phyloP scores from a whole-genome alignment of 1,140 invertebrate genomes.

The Aphelenchoides besseyi region DNA sequence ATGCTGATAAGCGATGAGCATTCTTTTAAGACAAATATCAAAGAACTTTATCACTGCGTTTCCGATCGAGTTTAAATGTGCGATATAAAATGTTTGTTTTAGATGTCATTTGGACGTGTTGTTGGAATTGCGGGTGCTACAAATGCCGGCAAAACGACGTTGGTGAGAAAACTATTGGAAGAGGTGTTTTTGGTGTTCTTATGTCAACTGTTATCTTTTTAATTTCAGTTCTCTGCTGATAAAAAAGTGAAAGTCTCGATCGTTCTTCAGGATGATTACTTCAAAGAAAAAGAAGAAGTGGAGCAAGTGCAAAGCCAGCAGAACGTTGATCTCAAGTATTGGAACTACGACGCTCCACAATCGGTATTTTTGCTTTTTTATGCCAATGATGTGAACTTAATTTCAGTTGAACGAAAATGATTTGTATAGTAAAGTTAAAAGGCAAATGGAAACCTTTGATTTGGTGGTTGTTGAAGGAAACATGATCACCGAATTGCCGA shows the following conservation, averaged over 20 bases:
- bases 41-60: no score
- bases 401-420: not conserved
- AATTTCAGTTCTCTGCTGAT: not conserved
- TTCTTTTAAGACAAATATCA: no score
- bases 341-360: conserved; percentile 17
- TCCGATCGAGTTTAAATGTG: no score
- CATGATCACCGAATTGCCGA: conserved; percentile 21
- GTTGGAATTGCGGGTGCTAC: conserved; percentile 24
- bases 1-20: no score
- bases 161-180: conserved; percentile 22
- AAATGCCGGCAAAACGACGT: conserved; percentile 26
- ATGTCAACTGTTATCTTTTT: conserved; percentile 19
- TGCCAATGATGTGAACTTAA: not conserved
- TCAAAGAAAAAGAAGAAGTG: conserved; percentile 21
- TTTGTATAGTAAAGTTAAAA: not conserved
- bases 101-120: not conserved
- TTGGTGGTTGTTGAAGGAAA: conserved; percentile 28
- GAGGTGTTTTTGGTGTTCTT: conserved; percentile 9
- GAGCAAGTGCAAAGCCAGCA: not conserved
- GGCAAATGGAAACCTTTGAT: not conserved
- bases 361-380: conserved; percentile 6
- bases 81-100: no score
- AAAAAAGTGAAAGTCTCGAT: not conserved
- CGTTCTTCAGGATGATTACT: conserved; percentile 24
- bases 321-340: conserved; percentile 10